A percentile compares a stretch with the other conserved stretches of the same genome.
These are phyloP conservation scores for Ips nitidus DNA, from an alignment of 1,140 invertebrate genomes.

Conservation along the genomic window DNA sequence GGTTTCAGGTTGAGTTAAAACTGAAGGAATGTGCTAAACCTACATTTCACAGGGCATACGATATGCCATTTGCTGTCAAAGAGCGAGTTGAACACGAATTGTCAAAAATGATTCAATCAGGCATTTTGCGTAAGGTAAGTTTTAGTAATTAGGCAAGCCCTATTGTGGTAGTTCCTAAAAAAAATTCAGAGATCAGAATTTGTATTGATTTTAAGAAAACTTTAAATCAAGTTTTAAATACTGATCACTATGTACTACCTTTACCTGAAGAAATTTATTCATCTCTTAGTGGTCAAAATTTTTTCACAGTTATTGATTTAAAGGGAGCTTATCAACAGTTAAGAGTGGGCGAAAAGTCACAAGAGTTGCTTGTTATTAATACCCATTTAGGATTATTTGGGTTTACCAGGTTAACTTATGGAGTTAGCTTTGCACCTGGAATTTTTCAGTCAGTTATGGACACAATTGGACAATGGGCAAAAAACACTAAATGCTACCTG, in stretches of 20 bases:
- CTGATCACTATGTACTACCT: constrained; percentile 49
- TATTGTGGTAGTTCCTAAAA: constrained; percentile 52
- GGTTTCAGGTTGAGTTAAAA: too few species aligned
- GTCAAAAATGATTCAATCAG: constrained; percentile 14
- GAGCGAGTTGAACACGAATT: constrained; percentile 18
- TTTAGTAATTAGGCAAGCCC: constrained; percentile 43
- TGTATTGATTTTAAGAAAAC: constrained; percentile 55
- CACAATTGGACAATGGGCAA: constrained; percentile 41
- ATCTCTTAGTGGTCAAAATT: constrained; percentile 45
- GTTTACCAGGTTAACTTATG: constrained; percentile 47
- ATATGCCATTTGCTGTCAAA: constrained; percentile 22
- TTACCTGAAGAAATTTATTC: constrained; percentile 46
- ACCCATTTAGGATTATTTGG: constrained; percentile 50
- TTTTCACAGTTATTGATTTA: constrained; percentile 41
- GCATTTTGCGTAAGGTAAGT: constrained; percentile 14
- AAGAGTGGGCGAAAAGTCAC: constrained; percentile 43
- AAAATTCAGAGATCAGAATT: constrained; percentile 50
- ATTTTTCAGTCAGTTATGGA: constrained; percentile 48
- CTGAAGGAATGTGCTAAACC: background rate
- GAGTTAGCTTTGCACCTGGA: constrained; percentile 45
- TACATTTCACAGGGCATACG: constrained; percentile 12
- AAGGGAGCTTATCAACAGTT: constrained; percentile 48
- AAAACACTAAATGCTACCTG: constrained; percentile 43
- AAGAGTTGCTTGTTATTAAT: constrained; percentile 46
- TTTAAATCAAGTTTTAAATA: constrained; percentile 46